Evolutionary conservation across 1,140 invertebrate species (phyloP).

Genomic region (Drosophila lowei): DNA sequence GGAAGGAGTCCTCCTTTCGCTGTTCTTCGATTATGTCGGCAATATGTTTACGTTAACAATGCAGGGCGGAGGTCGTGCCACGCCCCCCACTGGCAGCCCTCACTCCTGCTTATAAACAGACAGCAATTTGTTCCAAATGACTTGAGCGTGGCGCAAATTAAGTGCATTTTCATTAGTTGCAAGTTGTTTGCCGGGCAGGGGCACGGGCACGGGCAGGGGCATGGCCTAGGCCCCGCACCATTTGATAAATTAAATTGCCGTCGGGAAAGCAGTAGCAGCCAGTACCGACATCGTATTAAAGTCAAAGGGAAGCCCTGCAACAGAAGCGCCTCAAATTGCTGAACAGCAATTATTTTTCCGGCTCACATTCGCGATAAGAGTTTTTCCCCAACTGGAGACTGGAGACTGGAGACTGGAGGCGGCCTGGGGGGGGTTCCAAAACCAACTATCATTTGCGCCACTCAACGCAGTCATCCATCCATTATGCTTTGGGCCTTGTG

Average conservation of each 20-base stretch:
- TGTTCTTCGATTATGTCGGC: conserved; percentile 43
- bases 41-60: conserved; percentile 52
- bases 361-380: conserved; percentile 14
- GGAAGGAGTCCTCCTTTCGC: conserved; percentile 18
- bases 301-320: not conserved
- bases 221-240: conserved; percentile 13
- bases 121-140: conserved; percentile 56
- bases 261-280: not conserved
- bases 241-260: conserved; percentile 61
- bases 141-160: conserved; percentile 56
- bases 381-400: not conserved
- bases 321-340: conserved; percentile 13
- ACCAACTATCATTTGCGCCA: conserved; percentile 8
- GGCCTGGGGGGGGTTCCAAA: too few species aligned
- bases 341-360: conserved; percentile 45
- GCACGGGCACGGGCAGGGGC: not conserved
- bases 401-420: not conserved
- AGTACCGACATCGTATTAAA: not conserved
- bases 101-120: conserved; percentile 17
- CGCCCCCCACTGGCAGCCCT: not conserved
- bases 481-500: conserved; percentile 40
- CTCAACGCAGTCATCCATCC: conserved; percentile 36
- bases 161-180: conserved; percentile 64
- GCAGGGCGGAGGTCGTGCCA: not conserved
- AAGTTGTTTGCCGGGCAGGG: conserved; percentile 38